Evolutionary conservation across 2,113 vertebrate species (phyloP).

Genomic region (Panurus biarmicus): DNA sequence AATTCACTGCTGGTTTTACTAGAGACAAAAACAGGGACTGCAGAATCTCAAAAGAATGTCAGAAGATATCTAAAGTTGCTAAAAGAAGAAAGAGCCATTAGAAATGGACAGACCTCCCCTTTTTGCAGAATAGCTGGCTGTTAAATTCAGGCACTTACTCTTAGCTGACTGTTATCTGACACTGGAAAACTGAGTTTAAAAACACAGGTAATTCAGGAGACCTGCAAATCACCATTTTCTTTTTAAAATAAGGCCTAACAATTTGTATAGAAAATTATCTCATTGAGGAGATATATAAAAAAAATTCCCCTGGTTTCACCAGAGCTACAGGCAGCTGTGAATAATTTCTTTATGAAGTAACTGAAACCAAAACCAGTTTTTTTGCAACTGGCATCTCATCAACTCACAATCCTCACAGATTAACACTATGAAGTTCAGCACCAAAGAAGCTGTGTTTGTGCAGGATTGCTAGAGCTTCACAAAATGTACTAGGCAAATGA

Average conservation of each 20-base stretch:
- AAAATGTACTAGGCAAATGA: neutral
- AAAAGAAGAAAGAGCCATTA: neutral
- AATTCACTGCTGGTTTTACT: neutral
- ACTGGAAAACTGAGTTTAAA: neutral
- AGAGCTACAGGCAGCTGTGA: neutral
- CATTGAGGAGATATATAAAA: neutral
- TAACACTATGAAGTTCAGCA: neutral
- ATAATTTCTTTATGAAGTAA: neutral
- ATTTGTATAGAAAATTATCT: neutral
- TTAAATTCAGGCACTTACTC: neutral
- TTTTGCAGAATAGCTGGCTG: neutral
- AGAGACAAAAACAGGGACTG: neutral
- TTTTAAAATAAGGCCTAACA: neutral
- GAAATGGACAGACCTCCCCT: neutral
- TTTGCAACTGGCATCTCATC: neutral
- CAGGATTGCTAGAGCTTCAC: neutral
- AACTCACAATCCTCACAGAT: neutral
- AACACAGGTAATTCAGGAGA: neutral
- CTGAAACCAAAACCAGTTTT: neutral
- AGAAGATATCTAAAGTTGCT: neutral
- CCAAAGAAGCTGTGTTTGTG: neutral
- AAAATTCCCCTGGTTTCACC: neutral
- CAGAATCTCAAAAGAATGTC: neutral
- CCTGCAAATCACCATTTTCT: neutral
- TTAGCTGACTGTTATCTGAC: neutral